phyloP scores from a whole-genome alignment of 2,113 vertebrate species.

The Pterocles gutturalis region DNA sequence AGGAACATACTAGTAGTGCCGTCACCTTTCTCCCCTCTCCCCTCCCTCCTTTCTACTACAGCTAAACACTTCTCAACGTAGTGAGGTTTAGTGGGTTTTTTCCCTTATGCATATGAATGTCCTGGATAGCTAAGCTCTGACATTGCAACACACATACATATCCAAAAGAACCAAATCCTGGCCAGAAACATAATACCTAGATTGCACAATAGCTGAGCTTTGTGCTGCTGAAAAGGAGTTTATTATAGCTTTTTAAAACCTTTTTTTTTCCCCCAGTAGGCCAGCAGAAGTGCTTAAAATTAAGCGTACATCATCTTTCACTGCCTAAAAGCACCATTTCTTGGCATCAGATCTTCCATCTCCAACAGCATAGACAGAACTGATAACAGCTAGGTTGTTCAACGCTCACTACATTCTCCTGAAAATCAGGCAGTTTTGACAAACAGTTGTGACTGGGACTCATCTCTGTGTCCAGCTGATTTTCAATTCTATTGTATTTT shows the following conservation, averaged over 20 bases:
- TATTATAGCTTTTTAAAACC: not conserved
- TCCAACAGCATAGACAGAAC: not conserved
- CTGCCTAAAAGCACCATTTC: not conserved
- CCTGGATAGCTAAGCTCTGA: not conserved
- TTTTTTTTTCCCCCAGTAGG: not conserved
- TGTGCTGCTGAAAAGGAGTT: not conserved
- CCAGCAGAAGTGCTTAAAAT: not conserved
- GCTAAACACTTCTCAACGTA: not conserved
- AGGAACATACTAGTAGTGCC: not conserved
- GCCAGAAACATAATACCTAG: not conserved
- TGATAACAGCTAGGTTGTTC: not conserved
- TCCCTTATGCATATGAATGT: not conserved
- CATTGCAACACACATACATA: not conserved
- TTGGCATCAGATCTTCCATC: not conserved
- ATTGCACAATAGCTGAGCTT: not conserved
- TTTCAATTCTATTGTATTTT: not conserved
- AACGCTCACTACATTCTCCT: not conserved
- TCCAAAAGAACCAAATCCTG: not conserved
- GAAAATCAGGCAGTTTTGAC: not conserved
- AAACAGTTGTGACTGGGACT: not conserved
- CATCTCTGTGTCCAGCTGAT: not conserved
- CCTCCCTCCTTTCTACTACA: not conserved
- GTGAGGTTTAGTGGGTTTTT: not conserved
- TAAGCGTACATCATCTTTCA: not conserved
- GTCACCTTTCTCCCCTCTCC: not conserved